A percentile compares a stretch with the other conserved stretches of the same genome.
Evolutionary conservation across 2,888 invertebrate genomes (phyloP).

Genomic region (Xestia xanthographa): DNA sequence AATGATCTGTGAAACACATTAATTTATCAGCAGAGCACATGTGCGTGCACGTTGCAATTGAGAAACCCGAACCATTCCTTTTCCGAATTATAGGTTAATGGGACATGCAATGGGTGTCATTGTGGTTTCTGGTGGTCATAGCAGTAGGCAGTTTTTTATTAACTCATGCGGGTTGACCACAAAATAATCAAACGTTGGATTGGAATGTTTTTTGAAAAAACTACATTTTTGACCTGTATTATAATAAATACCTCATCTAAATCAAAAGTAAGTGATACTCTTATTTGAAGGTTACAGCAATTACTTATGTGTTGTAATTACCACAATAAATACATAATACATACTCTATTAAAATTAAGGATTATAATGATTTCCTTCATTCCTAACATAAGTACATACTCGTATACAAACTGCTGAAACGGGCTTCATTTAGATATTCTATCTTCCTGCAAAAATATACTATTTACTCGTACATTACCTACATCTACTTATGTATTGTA

Average conservation of each 20-base stretch:
- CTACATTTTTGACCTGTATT: not conserved
- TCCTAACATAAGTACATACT: not conserved
- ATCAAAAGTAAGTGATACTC: not conserved
- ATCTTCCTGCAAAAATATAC: not conserved
- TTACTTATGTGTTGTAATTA: not conserved
- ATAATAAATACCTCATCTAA: not conserved
- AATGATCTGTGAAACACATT: constrained; percentile 14
- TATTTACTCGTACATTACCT: not conserved
- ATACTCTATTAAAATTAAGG: not conserved
- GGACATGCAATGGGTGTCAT: no score
- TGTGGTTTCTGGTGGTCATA: not conserved
- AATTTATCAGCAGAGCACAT: constrained; percentile 10
- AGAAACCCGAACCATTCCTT: not conserved
- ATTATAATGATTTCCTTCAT: not conserved
- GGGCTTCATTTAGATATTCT: not conserved
- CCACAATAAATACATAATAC: not conserved
- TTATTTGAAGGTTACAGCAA: not conserved
- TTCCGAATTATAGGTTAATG: no score
- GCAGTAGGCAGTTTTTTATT: not conserved
- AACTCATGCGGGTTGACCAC: not conserved
- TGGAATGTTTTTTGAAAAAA: no score
- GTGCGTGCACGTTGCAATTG: not conserved
- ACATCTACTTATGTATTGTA: no score
- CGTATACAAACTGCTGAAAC: not conserved
- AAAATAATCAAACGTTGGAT: not conserved